These are phyloP conservation scores for Odontamblyopus lacepedii DNA, from an alignment of 2,797 vertebrate genomes.

Conservation along the genomic window DNA sequence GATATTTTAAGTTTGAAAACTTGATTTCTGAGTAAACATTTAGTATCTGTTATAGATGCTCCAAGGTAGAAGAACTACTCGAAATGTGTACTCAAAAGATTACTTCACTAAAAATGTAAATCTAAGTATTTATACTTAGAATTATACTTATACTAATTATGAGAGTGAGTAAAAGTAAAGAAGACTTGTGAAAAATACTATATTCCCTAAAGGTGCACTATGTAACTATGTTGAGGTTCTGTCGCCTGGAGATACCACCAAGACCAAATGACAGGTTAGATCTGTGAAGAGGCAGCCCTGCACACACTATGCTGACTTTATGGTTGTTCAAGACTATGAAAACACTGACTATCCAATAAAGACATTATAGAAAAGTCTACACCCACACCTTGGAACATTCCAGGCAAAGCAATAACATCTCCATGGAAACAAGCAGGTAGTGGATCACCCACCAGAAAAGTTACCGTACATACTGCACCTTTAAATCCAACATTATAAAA, in stretches of 20 bases:
- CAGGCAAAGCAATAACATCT: not conserved
- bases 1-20: slow-evolving; percentile 47
- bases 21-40: slow-evolving; percentile 47
- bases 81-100: not conserved
- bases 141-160: not conserved
- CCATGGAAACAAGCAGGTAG: too few relatives aligned
- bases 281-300: too few relatives aligned
- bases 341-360: not conserved
- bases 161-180: not conserved
- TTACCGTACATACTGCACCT: not conserved
- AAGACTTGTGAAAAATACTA: not conserved
- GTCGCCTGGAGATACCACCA: not conserved
- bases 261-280: too few relatives aligned
- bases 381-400: not conserved
- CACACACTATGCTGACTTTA: too few relatives aligned
- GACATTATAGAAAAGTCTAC: too few relatives aligned
- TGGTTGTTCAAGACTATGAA: not conserved
- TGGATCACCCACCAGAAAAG: not conserved
- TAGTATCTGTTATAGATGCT: not conserved
- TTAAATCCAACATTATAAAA: not conserved
- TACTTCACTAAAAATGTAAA: not conserved
- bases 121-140: not conserved
- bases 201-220: too few relatives aligned
- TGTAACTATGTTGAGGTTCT: not conserved
- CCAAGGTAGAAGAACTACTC: not conserved